Base-by-base conservation (phyloP, 2,113 vertebrate species). In the Hipposideros armiger region DNA sequence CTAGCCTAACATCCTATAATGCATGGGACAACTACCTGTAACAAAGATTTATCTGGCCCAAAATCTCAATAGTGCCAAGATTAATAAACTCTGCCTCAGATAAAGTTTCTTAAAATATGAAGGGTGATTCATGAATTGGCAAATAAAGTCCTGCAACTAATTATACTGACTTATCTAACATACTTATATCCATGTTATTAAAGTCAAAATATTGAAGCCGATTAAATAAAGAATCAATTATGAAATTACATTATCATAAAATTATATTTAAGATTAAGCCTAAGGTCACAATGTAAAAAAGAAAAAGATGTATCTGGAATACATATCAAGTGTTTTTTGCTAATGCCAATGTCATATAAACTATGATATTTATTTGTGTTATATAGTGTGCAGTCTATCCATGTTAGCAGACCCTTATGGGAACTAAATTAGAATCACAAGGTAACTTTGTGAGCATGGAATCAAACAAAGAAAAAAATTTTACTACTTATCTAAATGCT, bases 181-280 rank as follows among this genome's bases (percentile, higher is more conserved):
- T 32, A 24, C 28, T 69, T 90, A 20, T 11, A 20, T 69, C 26
- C 11, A 50, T 62, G n/a, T 36, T 62, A 62, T 72, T 62, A 70
- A 82, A 54, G 81, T 78, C 32, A 86, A 70, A 84, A 50, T 78
- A 76, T 22, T n/a, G 7, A 78, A 86, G 20, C 54, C 62, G 56
- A 64, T 80, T 64, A 72, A 60, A 90, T 69, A 70, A 58, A 67
- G n/a, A 81, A 40, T 16, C 26, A 60, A 54, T 45, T 91, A 15
- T 86, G n/a, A 95, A 91, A 69, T 6, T 64, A 17, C 14, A 40
- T 72, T 16, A 54, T 62, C 11, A 62, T 77, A 69, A 77, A 52
- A 78, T 76, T 85, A 85, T 70, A 70, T 77, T 84, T 62, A 42
- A 95, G n/a, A 72, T 77, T n/a, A 84, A 90, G 1, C 26, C n/a